Evolutionary conservation across 2,888 invertebrate genomes (phyloP).

Genomic region (Zeuzera pyrina): DNA sequence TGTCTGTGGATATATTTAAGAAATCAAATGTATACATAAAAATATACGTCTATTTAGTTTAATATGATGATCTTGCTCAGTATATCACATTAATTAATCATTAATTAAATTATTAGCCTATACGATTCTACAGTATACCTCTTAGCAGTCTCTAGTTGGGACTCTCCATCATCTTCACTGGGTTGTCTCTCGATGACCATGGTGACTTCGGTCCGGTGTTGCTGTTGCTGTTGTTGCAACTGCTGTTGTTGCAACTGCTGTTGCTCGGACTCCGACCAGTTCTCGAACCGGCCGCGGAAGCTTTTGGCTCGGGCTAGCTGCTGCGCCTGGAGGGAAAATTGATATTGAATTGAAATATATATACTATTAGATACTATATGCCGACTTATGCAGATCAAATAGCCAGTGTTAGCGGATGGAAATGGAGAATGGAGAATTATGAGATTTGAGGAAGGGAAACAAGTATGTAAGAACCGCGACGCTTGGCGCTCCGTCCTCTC

Average conservation of each 20-base stretch:
- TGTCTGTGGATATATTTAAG: too few relatives aligned
- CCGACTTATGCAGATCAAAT: too few relatives aligned
- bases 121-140: conserved; percentile 56
- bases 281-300: conserved; percentile 89
- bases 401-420: too few relatives aligned
- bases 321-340: conserved; percentile 67
- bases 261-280: conserved; percentile 81
- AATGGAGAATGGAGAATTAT: too few relatives aligned
- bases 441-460: too few relatives aligned
- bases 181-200: conserved; percentile 47
- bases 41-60: too few relatives aligned
- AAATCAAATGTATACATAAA: too few relatives aligned
- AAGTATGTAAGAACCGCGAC: too few relatives aligned
- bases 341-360: neutral
- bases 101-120: too few relatives aligned
- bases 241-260: conserved; percentile 61
- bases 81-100: too few relatives aligned
- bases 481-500: too few relatives aligned
- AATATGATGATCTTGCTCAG: too few relatives aligned
- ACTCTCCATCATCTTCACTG: conserved; percentile 75
- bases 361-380: neutral
- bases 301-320: conserved; percentile 87
- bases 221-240: conserved; percentile 28
- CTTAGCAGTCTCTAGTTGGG: conserved; percentile 89
- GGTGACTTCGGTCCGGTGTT: conserved; percentile 42